Conservation (phyloP, 64 coral and sea anemone genomes). For the Dendrophyllia cribrosa region DNA sequence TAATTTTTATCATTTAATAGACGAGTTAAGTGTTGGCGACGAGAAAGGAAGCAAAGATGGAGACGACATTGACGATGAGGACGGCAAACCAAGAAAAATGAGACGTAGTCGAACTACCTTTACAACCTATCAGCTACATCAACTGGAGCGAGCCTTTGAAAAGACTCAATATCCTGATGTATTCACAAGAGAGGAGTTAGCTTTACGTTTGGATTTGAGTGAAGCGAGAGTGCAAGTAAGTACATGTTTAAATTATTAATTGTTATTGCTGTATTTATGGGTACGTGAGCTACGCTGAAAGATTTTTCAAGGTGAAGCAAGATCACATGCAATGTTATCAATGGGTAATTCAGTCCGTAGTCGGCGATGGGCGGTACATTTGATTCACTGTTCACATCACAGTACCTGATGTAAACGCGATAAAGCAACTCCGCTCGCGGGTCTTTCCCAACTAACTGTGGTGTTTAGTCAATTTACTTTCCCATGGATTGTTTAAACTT, state of each 20-base stretch:
- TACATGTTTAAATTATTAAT: conserved; percentile 11
- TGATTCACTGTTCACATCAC: not conserved
- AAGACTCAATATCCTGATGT: conserved; percentile 96
- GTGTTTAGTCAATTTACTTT: not conserved
- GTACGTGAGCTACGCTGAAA: not conserved
- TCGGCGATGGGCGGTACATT: not conserved
- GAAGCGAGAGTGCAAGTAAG: conserved; percentile 90
- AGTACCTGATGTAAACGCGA: not conserved
- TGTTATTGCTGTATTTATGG: not conserved
- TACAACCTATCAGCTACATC: conserved; percentile 90
- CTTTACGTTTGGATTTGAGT: conserved; percentile 81
- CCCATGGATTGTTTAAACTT: not conserved
- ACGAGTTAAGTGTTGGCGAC: conserved; percentile 52
- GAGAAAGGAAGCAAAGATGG: conserved; percentile 61
- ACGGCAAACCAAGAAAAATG: conserved; percentile 86
- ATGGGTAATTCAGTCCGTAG: not conserved
- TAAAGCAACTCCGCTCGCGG: not conserved
- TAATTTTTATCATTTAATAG: conserved; percentile 21
- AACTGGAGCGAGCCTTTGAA: conserved; percentile 90
- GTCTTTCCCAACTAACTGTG: not conserved
- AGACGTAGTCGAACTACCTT: conserved; percentile 87
- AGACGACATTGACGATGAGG: conserved; percentile 60
- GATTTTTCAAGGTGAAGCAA: not conserved
- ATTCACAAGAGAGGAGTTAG: conserved; percentile 88
- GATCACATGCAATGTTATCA: not conserved